These are phyloP conservation scores for Actinopyga echinites DNA, from an alignment of 53 echinoderm and acorn worm species.

Conservation along the genomic window DNA sequence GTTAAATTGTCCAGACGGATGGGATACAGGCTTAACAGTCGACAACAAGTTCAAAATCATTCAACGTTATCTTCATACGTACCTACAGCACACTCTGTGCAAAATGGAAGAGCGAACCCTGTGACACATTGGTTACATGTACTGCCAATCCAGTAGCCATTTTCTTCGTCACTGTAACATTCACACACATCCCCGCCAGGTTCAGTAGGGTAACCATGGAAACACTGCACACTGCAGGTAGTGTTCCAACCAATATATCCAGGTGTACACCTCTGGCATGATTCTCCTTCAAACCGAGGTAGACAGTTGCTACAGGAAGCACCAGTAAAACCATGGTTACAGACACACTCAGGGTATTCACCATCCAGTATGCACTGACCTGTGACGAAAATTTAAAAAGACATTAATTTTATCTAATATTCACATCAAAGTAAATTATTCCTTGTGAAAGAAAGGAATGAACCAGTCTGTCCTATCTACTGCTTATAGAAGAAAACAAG, in stretches of 20 bases:
- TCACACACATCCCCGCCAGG: slow-evolving; percentile 77
- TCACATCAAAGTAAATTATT: too few relatives aligned
- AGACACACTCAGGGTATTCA: slow-evolving; percentile 70
- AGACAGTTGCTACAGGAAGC: slow-evolving; percentile 77
- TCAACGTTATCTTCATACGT: neutral
- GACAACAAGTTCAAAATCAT: too few relatives aligned
- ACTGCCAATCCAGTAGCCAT: slow-evolving; percentile 81
- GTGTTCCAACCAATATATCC: slow-evolving; percentile 91
- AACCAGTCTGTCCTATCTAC: too few relatives aligned
- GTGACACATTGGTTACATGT: slow-evolving; percentile 78
- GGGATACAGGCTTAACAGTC: too few relatives aligned
- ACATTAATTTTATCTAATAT: too few relatives aligned
- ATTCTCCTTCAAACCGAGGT: slow-evolving; percentile 62
- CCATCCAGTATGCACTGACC: slow-evolving; percentile 73
- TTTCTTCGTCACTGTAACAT: slow-evolving; percentile 75
- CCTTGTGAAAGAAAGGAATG: too few relatives aligned
- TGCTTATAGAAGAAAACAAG: too few relatives aligned
- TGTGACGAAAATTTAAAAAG: neutral
- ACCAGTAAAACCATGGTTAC: slow-evolving; percentile 77
- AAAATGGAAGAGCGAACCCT: slow-evolving; percentile 76
- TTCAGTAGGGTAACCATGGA: slow-evolving; percentile 72
- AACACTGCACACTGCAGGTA: slow-evolving; percentile 74
- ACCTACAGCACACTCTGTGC: slow-evolving; percentile 66
- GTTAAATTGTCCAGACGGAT: too few relatives aligned
- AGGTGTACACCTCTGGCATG: slow-evolving; percentile 64